Percentiles rank a stretch among this genome's conserved stretches.
Conservation (phyloP, 2,797 vertebrate species). For the Poeciliopsis presidionis region DNA sequence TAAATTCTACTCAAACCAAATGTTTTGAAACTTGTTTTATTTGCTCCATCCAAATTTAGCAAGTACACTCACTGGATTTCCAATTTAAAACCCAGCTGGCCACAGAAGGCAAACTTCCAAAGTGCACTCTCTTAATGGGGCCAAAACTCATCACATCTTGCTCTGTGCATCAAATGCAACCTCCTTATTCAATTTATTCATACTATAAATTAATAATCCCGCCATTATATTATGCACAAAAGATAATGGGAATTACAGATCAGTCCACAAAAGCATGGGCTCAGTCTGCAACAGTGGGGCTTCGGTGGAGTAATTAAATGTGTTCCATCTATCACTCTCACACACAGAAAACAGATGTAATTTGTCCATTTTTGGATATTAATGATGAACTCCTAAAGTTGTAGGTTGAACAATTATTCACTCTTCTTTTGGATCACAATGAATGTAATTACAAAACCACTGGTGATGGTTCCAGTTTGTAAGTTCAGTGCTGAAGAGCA, state of each 20-base stretch:
- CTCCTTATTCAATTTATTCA: constrained; percentile 66
- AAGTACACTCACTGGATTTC: neutral
- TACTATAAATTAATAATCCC: constrained; percentile 68
- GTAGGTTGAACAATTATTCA: constrained; percentile 27
- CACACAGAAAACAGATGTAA: constrained; percentile 25
- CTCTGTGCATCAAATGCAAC: constrained; percentile 52
- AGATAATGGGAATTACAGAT: constrained; percentile 68
- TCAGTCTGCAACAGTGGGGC: constrained; percentile 25
- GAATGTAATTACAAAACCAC: constrained; percentile 37
- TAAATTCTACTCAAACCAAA: too few species aligned
- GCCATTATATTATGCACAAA: constrained; percentile 72
- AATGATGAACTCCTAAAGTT: constrained; percentile 18
- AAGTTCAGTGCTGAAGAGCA: constrained; percentile 53
- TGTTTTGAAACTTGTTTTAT: constrained; percentile 1
- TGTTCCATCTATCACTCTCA: constrained; percentile 41
- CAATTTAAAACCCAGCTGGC: constrained; percentile 31
- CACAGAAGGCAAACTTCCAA: constrained; percentile 22
- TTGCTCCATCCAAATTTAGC: neutral
- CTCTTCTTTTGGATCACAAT: constrained; percentile 40
- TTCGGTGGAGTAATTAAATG: constrained; percentile 37
- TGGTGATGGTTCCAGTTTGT: constrained; percentile 43
- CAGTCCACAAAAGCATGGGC: constrained; percentile 55
- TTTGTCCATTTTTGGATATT: constrained; percentile 12
- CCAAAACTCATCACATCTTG: constrained; percentile 50
- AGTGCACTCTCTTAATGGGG: constrained; percentile 36